phyloP scores from a whole-genome alignment of 1,140 invertebrate genomes.

The Drosophila santomea region DNA sequence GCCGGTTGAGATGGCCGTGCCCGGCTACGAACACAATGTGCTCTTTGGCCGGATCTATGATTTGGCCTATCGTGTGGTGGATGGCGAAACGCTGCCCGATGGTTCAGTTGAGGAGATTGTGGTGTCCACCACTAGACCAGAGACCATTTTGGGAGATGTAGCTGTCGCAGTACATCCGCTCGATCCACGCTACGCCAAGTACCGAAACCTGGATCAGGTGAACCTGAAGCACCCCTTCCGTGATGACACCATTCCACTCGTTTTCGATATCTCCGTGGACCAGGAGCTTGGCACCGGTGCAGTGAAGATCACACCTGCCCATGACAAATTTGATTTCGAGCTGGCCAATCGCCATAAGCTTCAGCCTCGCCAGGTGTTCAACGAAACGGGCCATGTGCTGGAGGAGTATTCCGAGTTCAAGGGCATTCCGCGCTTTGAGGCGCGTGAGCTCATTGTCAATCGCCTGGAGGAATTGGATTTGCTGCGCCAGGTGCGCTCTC shows the following conservation, averaged over 20 bases:
- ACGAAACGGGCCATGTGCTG: constrained; percentile 91
- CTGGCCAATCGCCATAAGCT: constrained; percentile 92
- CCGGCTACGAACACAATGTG: constrained; percentile 92
- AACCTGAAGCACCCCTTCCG: constrained; percentile 92
- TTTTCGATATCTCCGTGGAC: constrained; percentile 94
- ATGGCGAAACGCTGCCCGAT: constrained; percentile 65
- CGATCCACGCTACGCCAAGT: constrained; percentile 88
- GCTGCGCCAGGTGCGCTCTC: constrained; percentile 88
- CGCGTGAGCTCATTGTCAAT: constrained; percentile 89
- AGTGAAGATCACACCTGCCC: constrained; percentile 98
- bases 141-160: constrained; percentile 98
- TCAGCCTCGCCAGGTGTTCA: constrained; percentile 90
- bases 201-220: constrained; percentile 50
- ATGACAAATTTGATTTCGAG: constrained; percentile 95
- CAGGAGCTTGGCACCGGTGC: constrained; percentile 96
- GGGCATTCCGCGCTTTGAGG: constrained; percentile 93
- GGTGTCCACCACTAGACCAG: constrained; percentile 97
- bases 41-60: constrained; percentile 95
- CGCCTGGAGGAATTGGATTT: constrained; percentile 89
- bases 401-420: constrained; percentile 86
- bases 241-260: constrained; percentile 91
- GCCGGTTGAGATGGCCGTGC: constrained; percentile 90
- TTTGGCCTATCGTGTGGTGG: constrained; percentile 93
- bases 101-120: constrained; percentile 90
- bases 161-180: constrained; percentile 97